These are phyloP conservation scores for Psittacula derbiana DNA, from an alignment of 2,797 vertebrate species.

Conservation along the genomic window DNA sequence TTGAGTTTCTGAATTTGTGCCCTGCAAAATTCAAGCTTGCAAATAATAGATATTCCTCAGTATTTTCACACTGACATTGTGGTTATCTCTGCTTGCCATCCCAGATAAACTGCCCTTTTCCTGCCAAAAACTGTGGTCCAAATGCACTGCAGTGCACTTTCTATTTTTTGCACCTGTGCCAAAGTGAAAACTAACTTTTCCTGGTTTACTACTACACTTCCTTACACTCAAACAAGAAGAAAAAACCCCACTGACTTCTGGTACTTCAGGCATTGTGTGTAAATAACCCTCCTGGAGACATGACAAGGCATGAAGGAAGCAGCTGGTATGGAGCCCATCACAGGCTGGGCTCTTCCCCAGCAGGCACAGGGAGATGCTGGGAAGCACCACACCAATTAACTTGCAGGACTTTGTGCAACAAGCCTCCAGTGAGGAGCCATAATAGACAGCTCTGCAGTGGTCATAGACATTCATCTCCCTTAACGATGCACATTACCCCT, in stretches of 20 bases:
- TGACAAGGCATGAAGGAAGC: not conserved
- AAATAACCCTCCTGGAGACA: not conserved
- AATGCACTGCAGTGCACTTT: not conserved
- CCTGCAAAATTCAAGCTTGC: not conserved
- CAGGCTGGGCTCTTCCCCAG: accelerated
- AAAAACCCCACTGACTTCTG: not conserved
- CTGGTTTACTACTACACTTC: not conserved
- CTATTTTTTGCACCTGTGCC: not conserved
- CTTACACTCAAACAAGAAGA: not conserved
- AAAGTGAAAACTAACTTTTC: not conserved
- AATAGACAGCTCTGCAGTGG: not conserved
- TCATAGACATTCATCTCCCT: not conserved
- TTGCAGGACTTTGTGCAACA: not conserved
- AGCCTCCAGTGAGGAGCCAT: not conserved
- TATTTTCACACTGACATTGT: not conserved
- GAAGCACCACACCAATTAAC: not conserved
- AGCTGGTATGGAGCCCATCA: not conserved
- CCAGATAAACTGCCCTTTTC: not conserved
- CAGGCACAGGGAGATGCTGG: not conserved
- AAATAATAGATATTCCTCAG: not conserved
- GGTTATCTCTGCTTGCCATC: not conserved
- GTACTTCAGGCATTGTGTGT: not conserved
- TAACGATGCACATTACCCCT: accelerated
- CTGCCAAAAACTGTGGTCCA: not conserved
- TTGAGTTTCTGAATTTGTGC: not conserved